Evolutionary conservation across 92 coral and sea anemone species (phyloP).

Genomic region (Porites evermanni): DNA sequence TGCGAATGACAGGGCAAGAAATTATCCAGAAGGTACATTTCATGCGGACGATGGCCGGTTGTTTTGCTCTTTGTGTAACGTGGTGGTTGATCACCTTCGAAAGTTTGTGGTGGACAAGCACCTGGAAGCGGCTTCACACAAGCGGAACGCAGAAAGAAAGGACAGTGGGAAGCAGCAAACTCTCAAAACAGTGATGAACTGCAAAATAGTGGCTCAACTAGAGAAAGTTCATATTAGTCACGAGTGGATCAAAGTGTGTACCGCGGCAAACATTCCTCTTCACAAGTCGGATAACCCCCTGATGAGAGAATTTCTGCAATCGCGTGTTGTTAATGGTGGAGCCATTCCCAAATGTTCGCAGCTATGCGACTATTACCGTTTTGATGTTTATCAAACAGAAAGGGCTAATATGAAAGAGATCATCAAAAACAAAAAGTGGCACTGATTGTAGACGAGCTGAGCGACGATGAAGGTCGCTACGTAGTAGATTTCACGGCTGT

Average conservation of each 20-base stretch:
- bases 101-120: too few species aligned
- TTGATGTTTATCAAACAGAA: slow-evolving; percentile 62
- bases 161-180: too few species aligned
- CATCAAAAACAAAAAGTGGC: slow-evolving; percentile 49
- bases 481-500: slow-evolving; percentile 57
- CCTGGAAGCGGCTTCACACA: too few species aligned
- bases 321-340: slow-evolving; percentile 66
- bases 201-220: slow-evolving; percentile 24
- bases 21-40: too few species aligned
- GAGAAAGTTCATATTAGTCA: slow-evolving; percentile 66
- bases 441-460: slow-evolving; percentile 67
- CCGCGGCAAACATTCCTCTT: slow-evolving; percentile 69
- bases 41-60: too few species aligned
- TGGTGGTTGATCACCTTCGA: too few species aligned
- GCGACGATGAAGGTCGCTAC: slow-evolving; percentile 67
- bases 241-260: slow-evolving; percentile 71
- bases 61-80: too few species aligned
- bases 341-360: slow-evolving; percentile 65
- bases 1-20: too few species aligned
- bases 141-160: too few species aligned
- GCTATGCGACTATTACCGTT: slow-evolving; percentile 61
- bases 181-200: not conserved
- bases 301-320: slow-evolving; percentile 48
- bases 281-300: slow-evolving; percentile 63
- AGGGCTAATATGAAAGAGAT: slow-evolving; percentile 48